Conservation (phyloP, 2,888 invertebrate genomes). For the Bibio marci region DNA sequence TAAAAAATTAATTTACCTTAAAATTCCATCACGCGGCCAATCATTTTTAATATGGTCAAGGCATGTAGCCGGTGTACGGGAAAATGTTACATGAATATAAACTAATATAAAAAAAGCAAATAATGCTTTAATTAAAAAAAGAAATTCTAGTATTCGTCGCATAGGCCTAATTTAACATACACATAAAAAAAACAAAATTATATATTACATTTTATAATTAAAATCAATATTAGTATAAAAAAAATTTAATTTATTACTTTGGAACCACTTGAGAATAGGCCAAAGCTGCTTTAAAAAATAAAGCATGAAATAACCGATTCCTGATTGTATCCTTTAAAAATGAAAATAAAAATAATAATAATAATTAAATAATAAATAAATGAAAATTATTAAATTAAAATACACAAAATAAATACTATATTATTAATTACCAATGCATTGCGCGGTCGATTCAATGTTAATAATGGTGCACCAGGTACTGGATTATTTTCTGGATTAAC, state of each 20-base stretch:
- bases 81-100: slow-evolving; percentile 91
- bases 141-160: slow-evolving; percentile 20
- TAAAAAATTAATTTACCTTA: slow-evolving; percentile 27
- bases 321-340: slow-evolving; percentile 29
- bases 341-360: no score
- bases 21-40: slow-evolving; percentile 92
- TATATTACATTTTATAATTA: neutral
- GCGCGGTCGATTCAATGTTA: no score
- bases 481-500: slow-evolving; percentile 36
- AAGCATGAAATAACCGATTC: slow-evolving; percentile 83
- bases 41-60: slow-evolving; percentile 69
- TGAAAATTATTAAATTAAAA: no score
- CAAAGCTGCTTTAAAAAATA: slow-evolving; percentile 83
- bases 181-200: slow-evolving; percentile 5
- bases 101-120: slow-evolving; percentile 77
- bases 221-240: neutral
- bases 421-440: slow-evolving; percentile 12
- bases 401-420: neutral
- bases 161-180: slow-evolving; percentile 16
- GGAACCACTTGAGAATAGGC: slow-evolving; percentile 86
- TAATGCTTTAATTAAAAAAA: slow-evolving; percentile 43
- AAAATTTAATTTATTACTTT: slow-evolving; percentile 46
- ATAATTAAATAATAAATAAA: neutral
- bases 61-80: slow-evolving; percentile 83
- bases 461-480: slow-evolving; percentile 37